Base-by-base conservation (phyloP, 2,888 invertebrate species). In the Sesia apiformis region DNA sequence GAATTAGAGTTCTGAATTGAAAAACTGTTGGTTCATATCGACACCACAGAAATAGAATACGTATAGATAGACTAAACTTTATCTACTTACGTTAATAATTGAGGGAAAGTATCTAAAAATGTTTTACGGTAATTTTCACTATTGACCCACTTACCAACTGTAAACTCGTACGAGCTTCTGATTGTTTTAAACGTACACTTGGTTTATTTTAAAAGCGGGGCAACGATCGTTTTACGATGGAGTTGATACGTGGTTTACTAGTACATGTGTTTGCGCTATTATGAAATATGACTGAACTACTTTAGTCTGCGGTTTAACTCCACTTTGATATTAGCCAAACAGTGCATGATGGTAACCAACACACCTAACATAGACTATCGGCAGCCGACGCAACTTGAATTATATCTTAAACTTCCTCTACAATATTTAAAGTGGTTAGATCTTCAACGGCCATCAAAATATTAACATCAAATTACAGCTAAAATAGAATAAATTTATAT, bases 291-390 rank as follows among this genome's bases (percentile, higher is more conserved):
- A 51, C 55, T 59, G 60, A 51, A 42, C 55, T 38, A 57, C 54
- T 58, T 59, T 7, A 38, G 46, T 46, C n/a, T 52, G 40, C 49
- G 50, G 54, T 42, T 41, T 3, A 6, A 49, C 40, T 55, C 40
- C 40, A 56, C 52, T 52, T 53, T 53, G 51, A 23, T 23, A 23
- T 23, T 23, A 4, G 56, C 52, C 39, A 50, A 39, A 8, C 40
- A 4, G n/a, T 63, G 64, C 63, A 70, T 63, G 69, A 66, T 65
- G 76, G 66, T 81, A 81, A 80, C 79, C 83, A 81, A 83, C 78
- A 73, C 73, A 67, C 56, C 54, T 60, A 57, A 23, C 23, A 23
- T 23, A 23, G 23, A 2, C 23, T 63, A 61, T 60, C 58, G 57
- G 56, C 64, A 63, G 60, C 64, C 64, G 65, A 72, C 68, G 70